Conservation (phyloP, 2,113 vertebrate species). For the Falcunculus frontatus region DNA sequence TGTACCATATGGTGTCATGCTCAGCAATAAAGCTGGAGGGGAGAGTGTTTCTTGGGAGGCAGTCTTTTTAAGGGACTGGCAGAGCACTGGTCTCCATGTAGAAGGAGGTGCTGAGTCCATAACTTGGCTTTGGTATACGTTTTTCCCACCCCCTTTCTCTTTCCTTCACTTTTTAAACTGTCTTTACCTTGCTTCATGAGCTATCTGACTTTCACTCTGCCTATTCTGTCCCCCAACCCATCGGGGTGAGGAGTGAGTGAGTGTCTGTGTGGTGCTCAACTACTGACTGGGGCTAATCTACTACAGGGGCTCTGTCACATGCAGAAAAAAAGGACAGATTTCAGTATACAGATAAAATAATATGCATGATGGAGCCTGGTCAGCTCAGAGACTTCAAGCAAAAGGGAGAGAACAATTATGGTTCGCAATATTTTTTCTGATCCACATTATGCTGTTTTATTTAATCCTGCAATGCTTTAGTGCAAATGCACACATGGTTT, state of each 20-base stretch:
- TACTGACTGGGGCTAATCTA: background rate
- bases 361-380: background rate
- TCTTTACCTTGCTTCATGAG: background rate
- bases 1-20: background rate
- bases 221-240: rapidly evolving
- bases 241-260: background rate
- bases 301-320: background rate
- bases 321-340: background rate
- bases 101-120: background rate
- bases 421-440: background rate
- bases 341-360: background rate
- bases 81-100: background rate
- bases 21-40: background rate
- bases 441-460: background rate
- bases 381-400: background rate
- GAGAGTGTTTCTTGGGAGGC: background rate
- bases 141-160: rapidly evolving
- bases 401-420: background rate
- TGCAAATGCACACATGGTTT: background rate
- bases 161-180: background rate
- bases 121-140: background rate
- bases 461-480: background rate
- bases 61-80: background rate
- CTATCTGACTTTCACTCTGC: background rate
- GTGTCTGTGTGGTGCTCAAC: background rate